Evolutionary conservation across 2,113 vertebrate species (phyloP), one percentile per base, ranked within the genome.

Genomic region (Ceyx margarethae): DNA sequence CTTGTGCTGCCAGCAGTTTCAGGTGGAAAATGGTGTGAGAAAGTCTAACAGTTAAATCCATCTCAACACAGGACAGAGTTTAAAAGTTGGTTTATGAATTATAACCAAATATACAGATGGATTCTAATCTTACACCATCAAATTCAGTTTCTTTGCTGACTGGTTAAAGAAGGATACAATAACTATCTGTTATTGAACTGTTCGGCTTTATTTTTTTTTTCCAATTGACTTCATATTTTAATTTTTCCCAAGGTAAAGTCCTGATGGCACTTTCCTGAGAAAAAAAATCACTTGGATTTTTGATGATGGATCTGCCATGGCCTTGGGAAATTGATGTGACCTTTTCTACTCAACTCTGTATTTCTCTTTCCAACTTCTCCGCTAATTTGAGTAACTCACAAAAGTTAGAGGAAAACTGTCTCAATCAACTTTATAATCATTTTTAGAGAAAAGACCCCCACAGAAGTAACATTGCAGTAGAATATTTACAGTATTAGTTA

Each of bases 1-100:
- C 15, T 50, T 40, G 42, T 2, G 1, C 12, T 62, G 10, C 42
- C 0, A 0, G 35, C 6, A 65, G 48, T 53, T 64, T 48, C 64
- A 57, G 62, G 23, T 69, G 11, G 57, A 13, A 73, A 31, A 1
- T 3, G 5, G 15, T 33, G 3, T 25, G 40, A 81, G 18, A 46
- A 82, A 18, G 2, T 11, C 15, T 76, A 31, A 62, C 16, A 33
- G 5, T n/a, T 40, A 68, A 9, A 13, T 76, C 16, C 22, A 5
- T 19, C 40, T 66, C 18, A 7, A 8, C n/a, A 14, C 3, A 69
- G 5, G 6, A 37, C 13, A 62, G 31, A 58, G 11, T 43, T 22
- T 54, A 37, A 72, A 11, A 20, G 19, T n/a, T 25, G 18, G 10
- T 33, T 35, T 40, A 10, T 15, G 25, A 75, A 60, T 26, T 20